Base-by-base conservation (phyloP, 1,140 invertebrate species). In the Pollicipes pollicipes region DNA sequence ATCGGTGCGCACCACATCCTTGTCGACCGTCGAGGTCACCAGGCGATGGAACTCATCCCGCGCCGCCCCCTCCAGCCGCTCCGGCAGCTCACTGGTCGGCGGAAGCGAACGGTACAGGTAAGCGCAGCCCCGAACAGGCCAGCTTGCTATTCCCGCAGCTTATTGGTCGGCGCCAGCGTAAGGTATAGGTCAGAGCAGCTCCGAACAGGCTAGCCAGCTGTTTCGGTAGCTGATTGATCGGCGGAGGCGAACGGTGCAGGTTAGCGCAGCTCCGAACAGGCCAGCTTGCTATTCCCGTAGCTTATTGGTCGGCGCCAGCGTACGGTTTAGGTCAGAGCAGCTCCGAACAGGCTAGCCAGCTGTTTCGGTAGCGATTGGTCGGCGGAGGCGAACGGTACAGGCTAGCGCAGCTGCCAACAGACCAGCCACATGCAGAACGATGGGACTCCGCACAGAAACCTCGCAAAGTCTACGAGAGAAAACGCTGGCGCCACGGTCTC, bases 1-100 rank as follows among this genome's bases (percentile, higher is more conserved):
- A 79, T 99, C 97, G 21, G 96, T 99, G 74, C 97, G 84, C 73
- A 90, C 92, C 0, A 99, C 96, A 83, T 99, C 97, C 82, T 99
- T 99, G 76, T 98, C 95, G 88, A 77, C 75, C 8, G 93, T 93
- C 77, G 90, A 93, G 76, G 95, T 90, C 28, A 96, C 89, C 69
- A 86, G 88, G 71, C 88, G 84, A 86, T 88, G 90, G 77, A 95
- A 95, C 37, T 84, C 79, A 58, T 89, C 87, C 68, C 87, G 83
- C 76, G 90, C 88, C 74, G 90, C 88, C 0, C 86, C 86, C n/a
- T 83, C 86, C 86, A 95, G 89, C 24, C 74, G 92, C 89, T 72
- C 93, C 83, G 76, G 96, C 35, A 72, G 66, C 27, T 66, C 68
- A 21, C 75, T 76, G 70, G 58, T 3, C 30, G 29, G 37, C 32